Percentiles rank a stretch among this genome's conserved stretches.
Conservation (phyloP, 2,797 vertebrate species). For the Pseudotriccus pelzelni region DNA sequence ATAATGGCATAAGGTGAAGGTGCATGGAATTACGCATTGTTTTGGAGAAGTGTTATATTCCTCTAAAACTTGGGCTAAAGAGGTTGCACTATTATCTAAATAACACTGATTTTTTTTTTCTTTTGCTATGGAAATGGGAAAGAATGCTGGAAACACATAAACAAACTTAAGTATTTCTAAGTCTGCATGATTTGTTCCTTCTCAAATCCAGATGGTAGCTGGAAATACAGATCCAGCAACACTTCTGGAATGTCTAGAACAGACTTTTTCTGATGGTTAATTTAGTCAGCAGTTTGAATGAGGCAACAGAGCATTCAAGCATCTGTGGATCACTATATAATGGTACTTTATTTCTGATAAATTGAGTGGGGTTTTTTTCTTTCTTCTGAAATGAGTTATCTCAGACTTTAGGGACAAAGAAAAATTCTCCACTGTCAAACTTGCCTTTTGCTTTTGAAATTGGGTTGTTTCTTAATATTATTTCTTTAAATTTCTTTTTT, state of each 20-base stretch:
- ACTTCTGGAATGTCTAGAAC: neutral
- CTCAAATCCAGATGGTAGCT: neutral
- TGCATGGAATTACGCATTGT: neutral
- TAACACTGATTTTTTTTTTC: neutral
- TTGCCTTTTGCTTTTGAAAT: neutral
- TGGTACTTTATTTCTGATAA: neutral
- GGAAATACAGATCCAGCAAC: neutral
- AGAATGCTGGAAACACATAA: neutral
- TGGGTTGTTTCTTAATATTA: neutral
- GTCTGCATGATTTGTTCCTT: neutral
- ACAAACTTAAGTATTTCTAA: neutral
- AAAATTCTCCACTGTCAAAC: neutral
- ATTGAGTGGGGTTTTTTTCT: neutral
- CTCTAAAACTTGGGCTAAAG: neutral
- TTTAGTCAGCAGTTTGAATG: neutral
- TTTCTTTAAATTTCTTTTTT: neutral
- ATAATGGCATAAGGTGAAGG: neutral
- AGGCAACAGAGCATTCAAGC: neutral
- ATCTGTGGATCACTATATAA: neutral
- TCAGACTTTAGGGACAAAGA: neutral
- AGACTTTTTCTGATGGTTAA: neutral
- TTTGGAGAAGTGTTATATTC: neutral
- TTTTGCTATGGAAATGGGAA: neutral
- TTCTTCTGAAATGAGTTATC: neutral
- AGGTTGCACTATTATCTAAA: neutral